Conservation (phyloP, 2,888 invertebrate species). For the Germaria angustata region DNA sequence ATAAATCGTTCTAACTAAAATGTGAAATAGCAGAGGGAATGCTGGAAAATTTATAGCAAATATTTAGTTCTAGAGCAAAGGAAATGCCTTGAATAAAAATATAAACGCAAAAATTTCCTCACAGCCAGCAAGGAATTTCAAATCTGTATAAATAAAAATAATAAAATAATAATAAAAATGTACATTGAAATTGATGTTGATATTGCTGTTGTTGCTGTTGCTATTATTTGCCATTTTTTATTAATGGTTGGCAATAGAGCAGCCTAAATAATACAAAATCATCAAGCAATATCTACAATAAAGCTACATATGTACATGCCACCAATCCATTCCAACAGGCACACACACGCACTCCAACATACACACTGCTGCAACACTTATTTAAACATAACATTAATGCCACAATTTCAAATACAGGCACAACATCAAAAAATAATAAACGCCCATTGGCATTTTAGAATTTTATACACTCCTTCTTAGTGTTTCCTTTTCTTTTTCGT, state of each 20-base stretch:
- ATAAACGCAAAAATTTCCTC: conserved; percentile 52
- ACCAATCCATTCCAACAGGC: neutral
- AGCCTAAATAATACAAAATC: conserved; percentile 38
- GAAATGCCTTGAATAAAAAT: conserved; percentile 22
- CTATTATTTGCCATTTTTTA: neutral
- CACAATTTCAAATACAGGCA: conserved; percentile 18
- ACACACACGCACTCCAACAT: neutral
- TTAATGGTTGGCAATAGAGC: neutral
- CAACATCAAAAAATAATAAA: conserved; percentile 26
- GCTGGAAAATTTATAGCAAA: neutral
- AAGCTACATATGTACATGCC: neutral
- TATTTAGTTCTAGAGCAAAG: neutral
- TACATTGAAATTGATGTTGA: conserved; percentile 35
- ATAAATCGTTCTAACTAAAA: neutral
- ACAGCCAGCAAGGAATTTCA: conserved; percentile 64
- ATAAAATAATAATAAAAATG: conserved; percentile 62
- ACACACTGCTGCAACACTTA: neutral
- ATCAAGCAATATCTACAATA: conserved; percentile 17
- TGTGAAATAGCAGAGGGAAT: neutral
- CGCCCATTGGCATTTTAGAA: conserved; percentile 63
- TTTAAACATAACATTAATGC: conserved; percentile 19
- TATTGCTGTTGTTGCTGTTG: neutral
- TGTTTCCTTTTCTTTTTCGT: conserved; percentile 18
- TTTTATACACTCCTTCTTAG: conserved; percentile 31
- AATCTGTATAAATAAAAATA: conserved; percentile 63